These are phyloP conservation scores for Semotilus atromaculatus DNA, from an alignment of 2,797 vertebrate species.

Conservation along the genomic window DNA sequence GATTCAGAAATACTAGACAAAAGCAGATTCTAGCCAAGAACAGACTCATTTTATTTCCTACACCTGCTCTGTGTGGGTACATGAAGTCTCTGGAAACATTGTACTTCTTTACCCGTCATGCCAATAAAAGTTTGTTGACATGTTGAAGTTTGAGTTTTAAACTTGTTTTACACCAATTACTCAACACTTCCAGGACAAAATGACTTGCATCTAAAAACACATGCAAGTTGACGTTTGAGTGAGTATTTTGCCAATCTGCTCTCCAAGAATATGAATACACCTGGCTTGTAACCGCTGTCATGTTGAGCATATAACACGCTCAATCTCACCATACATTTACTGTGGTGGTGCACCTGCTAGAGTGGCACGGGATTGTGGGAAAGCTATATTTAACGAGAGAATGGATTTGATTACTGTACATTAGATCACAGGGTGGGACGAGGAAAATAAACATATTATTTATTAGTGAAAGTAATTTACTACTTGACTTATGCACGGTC, in stretches of 20 bases:
- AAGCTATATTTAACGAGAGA: slow-evolving; percentile 12
- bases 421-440: slow-evolving; percentile 14
- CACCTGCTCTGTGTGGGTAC: slow-evolving; percentile 21
- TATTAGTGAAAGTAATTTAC: slow-evolving; percentile 2
- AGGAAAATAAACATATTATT: background rate
- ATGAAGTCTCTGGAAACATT: slow-evolving; percentile 10
- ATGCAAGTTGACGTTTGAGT: background rate
- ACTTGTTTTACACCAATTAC: background rate
- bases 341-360: slow-evolving; percentile 9
- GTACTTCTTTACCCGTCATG: background rate
- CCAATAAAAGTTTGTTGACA: slow-evolving; percentile 18
- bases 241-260: background rate
- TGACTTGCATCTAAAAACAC: background rate
- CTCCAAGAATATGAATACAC: background rate
- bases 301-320: background rate
- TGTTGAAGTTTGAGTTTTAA: background rate
- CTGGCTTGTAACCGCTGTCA: background rate
- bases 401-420: slow-evolving; percentile 24
- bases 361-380: background rate
- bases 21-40: background rate
- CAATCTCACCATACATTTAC: background rate
- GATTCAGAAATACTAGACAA: background rate
- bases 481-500: background rate
- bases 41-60: slow-evolving; percentile 3
- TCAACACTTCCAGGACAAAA: slow-evolving; percentile 7